Conservation (phyloP, 2,113 vertebrate genomes). For the Tor tambroides region DNA sequence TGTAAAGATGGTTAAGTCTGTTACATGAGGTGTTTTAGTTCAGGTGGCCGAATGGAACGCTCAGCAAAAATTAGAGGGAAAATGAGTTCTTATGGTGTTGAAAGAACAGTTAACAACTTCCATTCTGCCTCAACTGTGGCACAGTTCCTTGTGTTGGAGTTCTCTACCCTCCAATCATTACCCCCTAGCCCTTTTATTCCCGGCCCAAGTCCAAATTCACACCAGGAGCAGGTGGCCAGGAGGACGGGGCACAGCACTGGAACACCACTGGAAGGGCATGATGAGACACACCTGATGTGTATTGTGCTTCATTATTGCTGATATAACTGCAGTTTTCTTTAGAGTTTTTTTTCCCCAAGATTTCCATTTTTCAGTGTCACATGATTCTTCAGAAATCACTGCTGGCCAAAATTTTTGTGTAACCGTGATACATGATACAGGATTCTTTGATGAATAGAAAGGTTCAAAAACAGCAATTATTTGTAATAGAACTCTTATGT, state of each 20-base stretch:
- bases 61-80: background rate
- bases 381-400: background rate
- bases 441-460: background rate
- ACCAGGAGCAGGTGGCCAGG: constrained; percentile 8
- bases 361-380: background rate
- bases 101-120: background rate
- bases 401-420: background rate
- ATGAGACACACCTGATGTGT: background rate
- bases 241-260: background rate
- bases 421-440: background rate
- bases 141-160: background rate
- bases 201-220: background rate
- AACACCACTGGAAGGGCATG: background rate
- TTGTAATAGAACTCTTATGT: too few relatives aligned
- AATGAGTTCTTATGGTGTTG: background rate
- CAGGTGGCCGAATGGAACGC: background rate
- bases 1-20: background rate
- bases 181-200: background rate
- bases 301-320: background rate
- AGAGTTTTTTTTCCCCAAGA: background rate
- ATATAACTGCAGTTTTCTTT: background rate
- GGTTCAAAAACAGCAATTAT: background rate
- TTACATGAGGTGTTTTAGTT: background rate
- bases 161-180: background rate
- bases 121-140: background rate